These are phyloP conservation scores for Anhinga anhinga DNA, from an alignment of 2,113 vertebrate genomes.

Conservation along the genomic window DNA sequence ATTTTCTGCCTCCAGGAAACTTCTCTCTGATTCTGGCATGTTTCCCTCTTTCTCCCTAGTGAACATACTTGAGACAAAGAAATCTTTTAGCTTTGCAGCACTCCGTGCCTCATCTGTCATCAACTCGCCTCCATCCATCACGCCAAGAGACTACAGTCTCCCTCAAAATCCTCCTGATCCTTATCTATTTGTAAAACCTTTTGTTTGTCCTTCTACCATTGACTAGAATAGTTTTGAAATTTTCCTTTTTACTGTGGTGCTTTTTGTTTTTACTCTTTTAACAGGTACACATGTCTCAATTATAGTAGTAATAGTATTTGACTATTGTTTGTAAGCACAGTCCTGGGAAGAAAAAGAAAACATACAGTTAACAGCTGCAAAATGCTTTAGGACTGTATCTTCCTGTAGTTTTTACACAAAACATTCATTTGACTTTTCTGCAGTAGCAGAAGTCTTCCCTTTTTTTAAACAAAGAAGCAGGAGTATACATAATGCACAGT, in stretches of 20 bases:
- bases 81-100: constrained; percentile 65
- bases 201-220: constrained; percentile 35
- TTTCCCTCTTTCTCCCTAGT: constrained; percentile 61
- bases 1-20: constrained; percentile 71
- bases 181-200: constrained; percentile 55
- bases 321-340: neutral
- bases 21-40: constrained; percentile 66
- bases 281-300: neutral
- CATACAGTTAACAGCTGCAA: neutral
- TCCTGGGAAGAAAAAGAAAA: neutral
- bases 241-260: neutral
- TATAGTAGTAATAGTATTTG: neutral
- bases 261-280: neutral
- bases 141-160: constrained; percentile 29
- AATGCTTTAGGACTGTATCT: neutral
- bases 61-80: constrained; percentile 66
- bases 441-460: neutral
- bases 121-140: constrained; percentile 57
- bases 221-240: neutral
- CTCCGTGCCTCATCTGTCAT: constrained; percentile 64
- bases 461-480: neutral
- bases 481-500: neutral
- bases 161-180: constrained; percentile 30
- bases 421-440: neutral
- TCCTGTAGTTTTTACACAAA: neutral